Conservation (phyloP, 2,888 invertebrate genomes). For the Cartodere bifasciata region DNA sequence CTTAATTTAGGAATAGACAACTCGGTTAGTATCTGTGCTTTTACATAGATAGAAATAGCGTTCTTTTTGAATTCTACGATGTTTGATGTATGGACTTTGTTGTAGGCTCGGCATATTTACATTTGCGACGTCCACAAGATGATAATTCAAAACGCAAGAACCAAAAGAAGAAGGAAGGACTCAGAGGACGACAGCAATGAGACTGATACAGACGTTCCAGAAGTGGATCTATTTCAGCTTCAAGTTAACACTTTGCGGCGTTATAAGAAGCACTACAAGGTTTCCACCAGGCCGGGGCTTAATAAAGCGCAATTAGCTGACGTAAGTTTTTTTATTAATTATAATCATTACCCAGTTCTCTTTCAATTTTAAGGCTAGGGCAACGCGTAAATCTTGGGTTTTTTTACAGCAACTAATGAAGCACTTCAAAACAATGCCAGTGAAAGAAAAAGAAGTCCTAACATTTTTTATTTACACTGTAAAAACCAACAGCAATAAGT, state of each 20-base stretch:
- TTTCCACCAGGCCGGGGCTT: slow-evolving; percentile 78
- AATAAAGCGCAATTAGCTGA: slow-evolving; percentile 94
- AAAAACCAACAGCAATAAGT: slow-evolving; percentile 80
- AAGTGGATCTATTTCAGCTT: slow-evolving; percentile 85
- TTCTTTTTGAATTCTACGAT: too few species aligned
- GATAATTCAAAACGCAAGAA: slow-evolving; percentile 90
- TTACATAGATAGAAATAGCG: neutral
- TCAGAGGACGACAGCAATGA: slow-evolving; percentile 92
- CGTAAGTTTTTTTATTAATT: slow-evolving; percentile 44
- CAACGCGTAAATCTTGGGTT: too few species aligned
- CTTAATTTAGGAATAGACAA: slow-evolving; percentile 80
- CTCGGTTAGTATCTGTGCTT: slow-evolving; percentile 44
- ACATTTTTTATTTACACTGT: slow-evolving; percentile 94
- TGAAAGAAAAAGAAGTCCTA: slow-evolving; percentile 87
- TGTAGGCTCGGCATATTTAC: slow-evolving; percentile 84
- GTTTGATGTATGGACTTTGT: slow-evolving; percentile 13
- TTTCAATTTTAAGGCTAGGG: slow-evolving; percentile 7
- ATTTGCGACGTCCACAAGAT: slow-evolving; percentile 95
- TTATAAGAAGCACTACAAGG: slow-evolving; percentile 89
- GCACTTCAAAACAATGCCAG: slow-evolving; percentile 90
- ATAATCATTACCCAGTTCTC: slow-evolving; percentile 2
- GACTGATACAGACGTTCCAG: slow-evolving; percentile 81
- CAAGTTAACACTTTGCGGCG: slow-evolving; percentile 88
- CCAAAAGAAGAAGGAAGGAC: slow-evolving; percentile 81
- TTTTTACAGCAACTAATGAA: slow-evolving; percentile 76